Conservation (phyloP, 2,113 vertebrate species). For the Puma concolor region DNA sequence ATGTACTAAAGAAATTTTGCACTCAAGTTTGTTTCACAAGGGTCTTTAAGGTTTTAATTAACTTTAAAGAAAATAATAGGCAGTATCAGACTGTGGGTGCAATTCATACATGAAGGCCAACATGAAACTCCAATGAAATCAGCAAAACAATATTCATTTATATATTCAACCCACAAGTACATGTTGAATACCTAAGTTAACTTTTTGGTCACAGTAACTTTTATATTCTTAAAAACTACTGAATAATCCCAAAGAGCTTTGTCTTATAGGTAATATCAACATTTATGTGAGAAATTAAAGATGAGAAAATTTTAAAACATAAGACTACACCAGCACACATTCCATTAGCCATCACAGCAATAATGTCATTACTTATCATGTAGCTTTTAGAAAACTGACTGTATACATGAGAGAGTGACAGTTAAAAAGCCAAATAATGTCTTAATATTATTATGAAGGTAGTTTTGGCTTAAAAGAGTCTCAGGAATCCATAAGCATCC, state of each 20-base stretch:
- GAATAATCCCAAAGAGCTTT: background rate
- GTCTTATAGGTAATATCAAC: background rate
- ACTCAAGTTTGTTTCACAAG: background rate
- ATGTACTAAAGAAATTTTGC: background rate
- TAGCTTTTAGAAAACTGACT: background rate
- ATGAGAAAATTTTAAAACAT: background rate
- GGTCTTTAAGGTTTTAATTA: background rate
- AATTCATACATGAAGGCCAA: conserved; percentile 5
- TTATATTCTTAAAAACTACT: background rate
- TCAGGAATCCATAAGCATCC: background rate
- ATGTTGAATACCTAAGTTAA: background rate
- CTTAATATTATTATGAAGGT: background rate
- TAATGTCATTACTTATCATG: background rate
- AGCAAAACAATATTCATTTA: background rate
- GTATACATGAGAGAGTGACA: background rate
- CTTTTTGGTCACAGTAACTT: background rate
- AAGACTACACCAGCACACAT: background rate
- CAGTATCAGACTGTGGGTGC: background rate
- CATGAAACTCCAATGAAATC: background rate
- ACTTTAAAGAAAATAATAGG: background rate
- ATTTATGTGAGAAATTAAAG: background rate
- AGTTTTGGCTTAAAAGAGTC: background rate
- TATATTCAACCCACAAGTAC: background rate
- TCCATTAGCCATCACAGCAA: background rate
- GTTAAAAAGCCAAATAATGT: background rate